Evolutionary conservation across 2,888 invertebrate genomes (phyloP).

Genomic region (Ypsolopha scabrella): DNA sequence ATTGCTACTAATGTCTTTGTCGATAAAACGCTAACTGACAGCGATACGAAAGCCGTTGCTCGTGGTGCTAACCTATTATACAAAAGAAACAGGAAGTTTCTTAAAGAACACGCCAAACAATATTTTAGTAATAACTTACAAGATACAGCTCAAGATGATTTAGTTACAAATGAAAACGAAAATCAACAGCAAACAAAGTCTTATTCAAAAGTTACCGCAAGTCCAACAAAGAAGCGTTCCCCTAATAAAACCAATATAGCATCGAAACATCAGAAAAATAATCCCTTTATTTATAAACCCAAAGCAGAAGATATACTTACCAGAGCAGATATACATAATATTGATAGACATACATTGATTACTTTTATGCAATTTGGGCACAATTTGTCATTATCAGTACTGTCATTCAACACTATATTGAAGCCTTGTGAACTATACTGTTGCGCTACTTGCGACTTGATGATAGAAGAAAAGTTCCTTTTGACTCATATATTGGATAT

Average conservation of each 20-base stretch:
- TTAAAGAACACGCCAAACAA: too few relatives aligned
- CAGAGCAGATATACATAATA: not conserved
- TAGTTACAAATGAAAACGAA: too few relatives aligned
- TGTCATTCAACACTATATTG: slow-evolving; percentile 13
- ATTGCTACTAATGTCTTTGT: too few relatives aligned
- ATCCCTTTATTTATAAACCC: not conserved
- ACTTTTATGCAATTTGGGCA: slow-evolving; percentile 7
- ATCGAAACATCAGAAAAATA: not conserved
- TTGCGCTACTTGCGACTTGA: slow-evolving; percentile 14
- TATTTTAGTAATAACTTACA: too few relatives aligned
- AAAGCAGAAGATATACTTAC: not conserved
- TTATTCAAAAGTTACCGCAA: not conserved
- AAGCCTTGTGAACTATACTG: slow-evolving; percentile 10
- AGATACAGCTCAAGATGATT: too few relatives aligned
- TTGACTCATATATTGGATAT: slow-evolving; percentile 8
- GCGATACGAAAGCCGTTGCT: too few relatives aligned
- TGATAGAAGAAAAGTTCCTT: not conserved
- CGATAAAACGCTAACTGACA: too few relatives aligned
- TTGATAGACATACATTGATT: not conserved
- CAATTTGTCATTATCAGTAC: slow-evolving; percentile 7
- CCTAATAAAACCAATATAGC: slow-evolving; percentile 1
- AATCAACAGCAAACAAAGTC: too few relatives aligned
- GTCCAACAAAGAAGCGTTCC: not conserved
- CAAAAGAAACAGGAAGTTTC: too few relatives aligned
- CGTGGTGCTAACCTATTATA: too few relatives aligned